Evolutionary conservation across 2,797 vertebrate species (phyloP).

Genomic region (Holocentrus rufus): DNA sequence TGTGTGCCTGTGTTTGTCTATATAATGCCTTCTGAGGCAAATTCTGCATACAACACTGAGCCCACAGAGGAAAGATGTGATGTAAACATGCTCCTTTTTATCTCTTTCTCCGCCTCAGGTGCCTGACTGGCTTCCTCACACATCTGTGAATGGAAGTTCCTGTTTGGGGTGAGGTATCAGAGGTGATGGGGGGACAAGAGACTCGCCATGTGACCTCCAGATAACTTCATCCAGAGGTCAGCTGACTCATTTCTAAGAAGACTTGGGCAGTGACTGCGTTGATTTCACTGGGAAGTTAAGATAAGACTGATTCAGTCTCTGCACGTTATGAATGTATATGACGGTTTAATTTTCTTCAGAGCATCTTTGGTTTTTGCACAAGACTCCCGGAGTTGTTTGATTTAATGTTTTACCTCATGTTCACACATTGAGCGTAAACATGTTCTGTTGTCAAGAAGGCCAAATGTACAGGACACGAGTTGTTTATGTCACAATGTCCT

Average conservation of each 20-base stretch:
- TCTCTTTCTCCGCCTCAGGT: conserved; percentile 51
- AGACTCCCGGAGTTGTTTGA: background rate
- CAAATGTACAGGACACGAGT: conserved; percentile 43
- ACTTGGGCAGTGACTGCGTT: background rate
- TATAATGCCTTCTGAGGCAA: background rate
- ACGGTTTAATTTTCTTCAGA: background rate
- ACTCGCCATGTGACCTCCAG: background rate
- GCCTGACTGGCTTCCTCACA: conserved; percentile 57
- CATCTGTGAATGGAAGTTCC: conserved; percentile 20
- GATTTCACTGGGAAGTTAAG: conserved; percentile 6
- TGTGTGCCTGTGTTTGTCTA: background rate
- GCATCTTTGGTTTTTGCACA: background rate
- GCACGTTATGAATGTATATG: background rate
- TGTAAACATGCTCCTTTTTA: conserved; percentile 15
- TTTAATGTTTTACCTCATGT: conserved; percentile 23
- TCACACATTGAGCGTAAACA: conserved; percentile 38
- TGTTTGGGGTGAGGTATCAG: conserved; percentile 29
- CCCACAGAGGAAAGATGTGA: conserved; percentile 15
- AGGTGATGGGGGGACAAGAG: background rate
- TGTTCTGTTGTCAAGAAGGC: conserved; percentile 36
- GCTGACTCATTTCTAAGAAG: background rate
- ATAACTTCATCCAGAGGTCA: conserved; percentile 2
- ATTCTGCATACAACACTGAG: background rate
- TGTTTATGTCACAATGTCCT: conserved; percentile 45
- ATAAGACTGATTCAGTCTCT: background rate